Conservation (phyloP, 2,888 invertebrate genomes). For the Trissolcus brochymenae region DNA sequence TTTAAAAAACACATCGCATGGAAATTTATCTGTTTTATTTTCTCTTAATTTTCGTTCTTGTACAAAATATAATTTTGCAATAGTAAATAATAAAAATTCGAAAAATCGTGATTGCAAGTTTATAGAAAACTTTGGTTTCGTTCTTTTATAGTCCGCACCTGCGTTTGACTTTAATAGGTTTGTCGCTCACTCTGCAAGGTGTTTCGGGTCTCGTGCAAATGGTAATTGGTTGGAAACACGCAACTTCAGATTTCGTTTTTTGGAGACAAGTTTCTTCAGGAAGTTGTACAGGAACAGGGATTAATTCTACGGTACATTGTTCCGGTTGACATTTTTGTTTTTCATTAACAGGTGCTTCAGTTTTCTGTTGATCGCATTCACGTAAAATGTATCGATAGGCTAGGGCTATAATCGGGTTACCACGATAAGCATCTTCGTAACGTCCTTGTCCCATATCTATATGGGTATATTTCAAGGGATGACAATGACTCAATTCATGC, state of each 20-base stretch:
- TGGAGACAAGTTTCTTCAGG: constrained; percentile 6
- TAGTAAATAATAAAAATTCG: too few relatives aligned
- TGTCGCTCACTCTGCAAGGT: background rate
- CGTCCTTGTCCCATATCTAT: constrained; percentile 82
- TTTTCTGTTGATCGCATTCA: constrained; percentile 13
- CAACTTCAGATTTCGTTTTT: constrained; percentile 6
- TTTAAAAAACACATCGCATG: too few relatives aligned
- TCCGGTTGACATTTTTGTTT: constrained; percentile 6
- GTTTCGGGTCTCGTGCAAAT: background rate
- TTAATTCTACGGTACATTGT: background rate
- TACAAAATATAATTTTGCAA: too few relatives aligned
- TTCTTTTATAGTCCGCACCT: constrained; percentile 26
- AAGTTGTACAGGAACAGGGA: background rate
- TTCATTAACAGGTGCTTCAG: background rate
- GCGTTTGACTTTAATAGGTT: constrained; percentile 7
- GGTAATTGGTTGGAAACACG: constrained; percentile 1
- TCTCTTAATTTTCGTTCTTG: too few relatives aligned
- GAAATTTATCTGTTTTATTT: too few relatives aligned
- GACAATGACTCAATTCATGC: constrained; percentile 82
- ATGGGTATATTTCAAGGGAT: constrained; percentile 87
- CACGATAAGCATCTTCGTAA: constrained; percentile 80
- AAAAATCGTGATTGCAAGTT: too few relatives aligned
- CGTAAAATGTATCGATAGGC: constrained; percentile 78
- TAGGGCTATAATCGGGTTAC: constrained; percentile 85
- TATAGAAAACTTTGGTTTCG: background rate